Evolutionary conservation across 2,113 vertebrate species (phyloP).

Genomic region (Agapornis roseicollis): DNA sequence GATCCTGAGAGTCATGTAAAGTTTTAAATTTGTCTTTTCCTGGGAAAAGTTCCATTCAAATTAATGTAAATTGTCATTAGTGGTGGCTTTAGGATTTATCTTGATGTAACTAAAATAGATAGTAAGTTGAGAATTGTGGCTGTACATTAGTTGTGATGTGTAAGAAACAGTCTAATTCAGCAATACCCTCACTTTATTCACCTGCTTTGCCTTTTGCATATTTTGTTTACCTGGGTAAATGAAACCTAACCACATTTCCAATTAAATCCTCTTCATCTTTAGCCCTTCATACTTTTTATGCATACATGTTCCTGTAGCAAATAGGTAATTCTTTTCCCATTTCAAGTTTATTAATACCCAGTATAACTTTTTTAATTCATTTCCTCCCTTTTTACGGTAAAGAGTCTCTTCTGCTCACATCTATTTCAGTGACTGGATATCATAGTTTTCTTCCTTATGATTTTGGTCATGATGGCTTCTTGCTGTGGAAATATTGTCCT

Average conservation of each 20-base stretch:
- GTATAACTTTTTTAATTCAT: not conserved
- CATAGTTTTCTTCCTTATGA: not conserved
- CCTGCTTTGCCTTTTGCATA: not conserved
- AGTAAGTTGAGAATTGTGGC: not conserved
- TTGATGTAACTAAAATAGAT: not conserved
- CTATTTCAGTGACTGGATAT: not conserved
- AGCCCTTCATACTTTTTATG: not conserved
- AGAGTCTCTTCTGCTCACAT: not conserved
- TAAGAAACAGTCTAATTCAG: not conserved
- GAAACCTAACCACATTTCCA: not conserved
- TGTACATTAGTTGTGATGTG: not conserved
- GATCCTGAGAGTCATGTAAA: not conserved
- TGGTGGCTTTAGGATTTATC: not conserved
- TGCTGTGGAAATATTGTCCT: not conserved
- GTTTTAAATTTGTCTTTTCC: not conserved
- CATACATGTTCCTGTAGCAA: not conserved
- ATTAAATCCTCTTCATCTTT: not conserved
- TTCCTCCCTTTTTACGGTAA: not conserved
- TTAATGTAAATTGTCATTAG: not conserved
- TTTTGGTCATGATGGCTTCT: not conserved
- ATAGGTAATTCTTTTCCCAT: not conserved
- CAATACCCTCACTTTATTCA: not conserved
- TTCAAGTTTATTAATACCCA: not conserved
- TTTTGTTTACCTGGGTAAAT: not conserved
- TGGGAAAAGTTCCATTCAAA: not conserved